These are phyloP conservation scores for Danionella cerebrum DNA, from an alignment of 2,113 vertebrate species.

Conservation along the genomic window DNA sequence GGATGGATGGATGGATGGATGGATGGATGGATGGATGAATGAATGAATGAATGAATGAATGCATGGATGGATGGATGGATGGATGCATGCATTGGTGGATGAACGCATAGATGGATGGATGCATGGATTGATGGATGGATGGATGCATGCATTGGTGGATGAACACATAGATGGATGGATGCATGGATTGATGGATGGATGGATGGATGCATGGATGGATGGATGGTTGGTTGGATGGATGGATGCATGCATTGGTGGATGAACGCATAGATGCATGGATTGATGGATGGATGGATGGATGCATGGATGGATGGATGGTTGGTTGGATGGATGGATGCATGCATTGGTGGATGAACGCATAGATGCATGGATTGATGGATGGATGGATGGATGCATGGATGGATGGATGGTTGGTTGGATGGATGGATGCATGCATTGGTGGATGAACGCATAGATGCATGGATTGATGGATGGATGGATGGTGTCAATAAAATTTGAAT, in stretches of 20 bases:
- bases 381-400: not conserved
- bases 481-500: too few species aligned
- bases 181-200: not conserved
- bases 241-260: not conserved
- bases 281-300: too few species aligned
- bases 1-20: not conserved
- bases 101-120: not conserved
- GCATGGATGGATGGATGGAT: not conserved
- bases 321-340: not conserved
- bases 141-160: not conserved
- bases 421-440: not conserved
- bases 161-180: not conserved
- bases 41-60: not conserved
- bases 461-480: not conserved
- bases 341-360: not conserved
- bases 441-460: not conserved
- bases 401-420: not conserved
- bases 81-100: not conserved
- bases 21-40: not conserved
- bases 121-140: not conserved
- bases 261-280: not conserved
- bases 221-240: not conserved
- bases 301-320: not conserved
- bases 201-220: not conserved
- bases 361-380: not conserved